A percentile compares a stretch with the other conserved stretches of the same genome.
These are phyloP conservation scores for Phortica variegata DNA, from an alignment of 1,140 invertebrate species.

Conservation along the genomic window DNA sequence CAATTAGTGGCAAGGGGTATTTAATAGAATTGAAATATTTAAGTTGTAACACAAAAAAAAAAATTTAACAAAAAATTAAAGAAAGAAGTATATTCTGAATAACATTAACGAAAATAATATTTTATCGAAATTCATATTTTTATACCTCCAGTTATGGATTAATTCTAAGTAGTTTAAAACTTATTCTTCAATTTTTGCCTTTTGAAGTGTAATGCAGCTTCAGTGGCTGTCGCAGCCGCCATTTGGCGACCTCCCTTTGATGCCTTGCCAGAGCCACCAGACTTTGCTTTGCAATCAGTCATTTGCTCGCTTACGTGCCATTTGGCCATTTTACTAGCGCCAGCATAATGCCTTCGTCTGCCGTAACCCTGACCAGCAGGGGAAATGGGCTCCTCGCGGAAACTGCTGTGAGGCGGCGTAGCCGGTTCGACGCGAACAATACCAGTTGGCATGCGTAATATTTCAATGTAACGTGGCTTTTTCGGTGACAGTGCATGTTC, in stretches of 20 bases:
- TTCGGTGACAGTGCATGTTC: not conserved
- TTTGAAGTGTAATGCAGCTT: conserved; percentile 36
- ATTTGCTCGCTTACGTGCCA: too few relatives aligned
- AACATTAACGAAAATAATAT: not conserved
- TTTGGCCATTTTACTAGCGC: too few relatives aligned
- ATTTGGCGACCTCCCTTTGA: conserved; percentile 1
- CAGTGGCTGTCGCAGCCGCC: conserved; percentile 13
- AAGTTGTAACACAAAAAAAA: not conserved
- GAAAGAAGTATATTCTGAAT: not conserved
- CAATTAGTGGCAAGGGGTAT: not conserved
- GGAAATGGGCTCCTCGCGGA: conserved; percentile 27
- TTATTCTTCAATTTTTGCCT: conserved; percentile 14
- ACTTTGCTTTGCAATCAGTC: too few relatives aligned
- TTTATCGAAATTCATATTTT: not conserved
- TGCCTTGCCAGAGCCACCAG: too few relatives aligned
- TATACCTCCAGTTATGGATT: not conserved
- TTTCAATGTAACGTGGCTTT: not conserved
- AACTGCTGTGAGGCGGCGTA: conserved; percentile 36
- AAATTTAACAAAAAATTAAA: not conserved
- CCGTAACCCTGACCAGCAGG: conserved; percentile 17
- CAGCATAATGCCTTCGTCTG: not conserved
- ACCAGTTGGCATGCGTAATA: conserved; percentile 26
- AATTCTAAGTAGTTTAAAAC: not conserved
- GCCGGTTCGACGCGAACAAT: conserved; percentile 34
- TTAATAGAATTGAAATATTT: not conserved